A percentile compares a stretch with the other conserved stretches of the same genome.
These are phyloP conservation scores for Drosophila saltans DNA, from an alignment of 1,140 invertebrate genomes.

Conservation along the genomic window DNA sequence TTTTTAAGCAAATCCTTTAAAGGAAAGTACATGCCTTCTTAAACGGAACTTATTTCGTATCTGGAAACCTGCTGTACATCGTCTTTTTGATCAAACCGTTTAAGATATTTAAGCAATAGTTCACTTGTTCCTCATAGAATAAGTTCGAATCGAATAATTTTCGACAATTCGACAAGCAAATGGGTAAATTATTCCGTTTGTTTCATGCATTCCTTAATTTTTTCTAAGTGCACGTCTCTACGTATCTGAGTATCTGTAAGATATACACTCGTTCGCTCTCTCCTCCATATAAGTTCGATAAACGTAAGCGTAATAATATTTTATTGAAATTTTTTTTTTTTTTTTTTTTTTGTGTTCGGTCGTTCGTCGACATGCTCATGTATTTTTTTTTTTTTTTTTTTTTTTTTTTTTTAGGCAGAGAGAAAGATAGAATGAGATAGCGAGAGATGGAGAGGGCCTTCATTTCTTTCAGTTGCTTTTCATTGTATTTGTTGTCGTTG, in stretches of 20 bases:
- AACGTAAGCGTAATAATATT: slow-evolving; percentile 82
- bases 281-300: slow-evolving; percentile 54
- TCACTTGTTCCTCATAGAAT: too few relatives aligned
- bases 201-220: background rate
- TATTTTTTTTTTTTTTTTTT: slow-evolving; percentile 19
- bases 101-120: too few relatives aligned
- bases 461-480: slow-evolving; percentile 40
- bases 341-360: slow-evolving; percentile 43
- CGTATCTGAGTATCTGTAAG: slow-evolving; percentile 69
- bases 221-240: slow-evolving; percentile 41
- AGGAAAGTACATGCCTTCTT: too few relatives aligned
- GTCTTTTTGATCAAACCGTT: too few relatives aligned
- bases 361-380: slow-evolving; percentile 17
- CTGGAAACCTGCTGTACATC: too few relatives aligned
- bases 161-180: background rate
- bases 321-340: slow-evolving; percentile 81
- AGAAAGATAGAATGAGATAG: slow-evolving; percentile 17
- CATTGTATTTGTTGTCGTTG: slow-evolving; percentile 48
- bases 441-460: slow-evolving; percentile 32
- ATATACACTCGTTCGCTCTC: slow-evolving; percentile 51
- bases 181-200: background rate
- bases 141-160: background rate
- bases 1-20: too few relatives aligned
- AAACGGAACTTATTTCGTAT: too few relatives aligned
- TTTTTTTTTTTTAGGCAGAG: slow-evolving; percentile 29